Conservation (phyloP, 2,797 vertebrate species). For the Spondyliosoma cantharus region DNA sequence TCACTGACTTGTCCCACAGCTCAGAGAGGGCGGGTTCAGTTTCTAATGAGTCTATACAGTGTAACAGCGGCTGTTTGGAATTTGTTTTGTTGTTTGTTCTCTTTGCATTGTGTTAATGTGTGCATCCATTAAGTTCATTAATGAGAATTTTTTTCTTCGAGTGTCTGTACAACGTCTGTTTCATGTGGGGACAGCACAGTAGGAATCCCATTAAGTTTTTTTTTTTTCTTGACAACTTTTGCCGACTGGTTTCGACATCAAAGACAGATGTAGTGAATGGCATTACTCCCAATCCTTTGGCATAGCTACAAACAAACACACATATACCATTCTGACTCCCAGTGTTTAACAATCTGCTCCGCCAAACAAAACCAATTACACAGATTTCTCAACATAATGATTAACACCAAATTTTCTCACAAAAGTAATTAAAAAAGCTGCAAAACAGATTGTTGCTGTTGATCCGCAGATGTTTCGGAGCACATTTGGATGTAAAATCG, state of each 20-base stretch:
- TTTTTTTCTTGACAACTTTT: conserved; percentile 58
- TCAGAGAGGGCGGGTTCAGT: conserved; percentile 40
- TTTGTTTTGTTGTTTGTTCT: conserved; percentile 59
- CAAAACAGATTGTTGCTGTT: neutral
- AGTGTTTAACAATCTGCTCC: conserved; percentile 14
- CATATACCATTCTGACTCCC: conserved; percentile 7
- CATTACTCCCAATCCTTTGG: conserved; percentile 53
- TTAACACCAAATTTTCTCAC: neutral
- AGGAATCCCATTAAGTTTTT: conserved; percentile 58
- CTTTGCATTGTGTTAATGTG: conserved; percentile 60
- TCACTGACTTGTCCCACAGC: conserved; percentile 44
- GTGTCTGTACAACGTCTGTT: conserved; percentile 52
- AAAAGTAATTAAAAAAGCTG: conserved; percentile 1
- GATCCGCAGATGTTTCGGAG: conserved; percentile 1
- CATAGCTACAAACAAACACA: conserved; percentile 31
- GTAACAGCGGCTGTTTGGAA: conserved; percentile 35
- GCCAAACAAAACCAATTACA: neutral
- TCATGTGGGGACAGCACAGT: conserved; percentile 62
- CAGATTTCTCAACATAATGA: neutral
- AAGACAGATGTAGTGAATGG: conserved; percentile 64
- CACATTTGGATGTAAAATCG: neutral
- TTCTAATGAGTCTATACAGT: conserved; percentile 44
- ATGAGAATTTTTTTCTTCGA: conserved; percentile 46
- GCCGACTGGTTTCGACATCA: conserved; percentile 59
- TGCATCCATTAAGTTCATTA: conserved; percentile 58